A percentile compares a stretch with the other conserved stretches of the same genome.
phyloP scores from a whole-genome alignment of 2,888 invertebrate genomes.

The Drosophila vallismaia region DNA sequence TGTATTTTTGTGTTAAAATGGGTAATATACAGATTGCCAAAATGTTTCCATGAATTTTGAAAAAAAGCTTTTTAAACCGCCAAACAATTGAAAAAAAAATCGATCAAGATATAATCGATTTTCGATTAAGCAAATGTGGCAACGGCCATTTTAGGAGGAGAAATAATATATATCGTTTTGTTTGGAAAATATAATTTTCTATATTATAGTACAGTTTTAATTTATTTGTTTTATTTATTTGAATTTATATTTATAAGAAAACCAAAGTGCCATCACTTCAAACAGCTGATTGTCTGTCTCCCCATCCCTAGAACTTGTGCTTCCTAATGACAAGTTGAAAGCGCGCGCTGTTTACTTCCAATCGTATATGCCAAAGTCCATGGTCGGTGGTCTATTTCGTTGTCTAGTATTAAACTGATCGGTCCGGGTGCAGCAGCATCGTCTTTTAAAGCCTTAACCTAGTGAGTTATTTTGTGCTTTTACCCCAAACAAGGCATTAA shows the following conservation, averaged over 20 bases:
- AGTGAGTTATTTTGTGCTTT: neutral
- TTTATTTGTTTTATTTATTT: no score
- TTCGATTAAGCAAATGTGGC: no score
- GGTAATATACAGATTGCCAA: neutral
- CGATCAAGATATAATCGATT: no score
- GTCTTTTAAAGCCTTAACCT: neutral
- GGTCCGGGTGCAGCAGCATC: neutral
- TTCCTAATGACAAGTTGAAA: conserved; percentile 15
- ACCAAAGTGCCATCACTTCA: neutral
- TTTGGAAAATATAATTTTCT: no score
- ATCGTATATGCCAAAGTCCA: conserved; percentile 25
- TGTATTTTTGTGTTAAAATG: neutral
- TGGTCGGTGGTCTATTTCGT: neutral
- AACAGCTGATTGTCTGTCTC: conserved; percentile 12
- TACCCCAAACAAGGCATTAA: neutral
- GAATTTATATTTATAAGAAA: neutral
- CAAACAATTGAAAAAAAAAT: no score
- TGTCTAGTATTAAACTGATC: neutral
- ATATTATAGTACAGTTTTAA: no score
- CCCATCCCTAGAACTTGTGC: conserved; percentile 22
- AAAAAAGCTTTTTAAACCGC: no score
- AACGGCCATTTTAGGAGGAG: no score
- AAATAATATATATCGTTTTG: no score
- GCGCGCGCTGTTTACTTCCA: conserved; percentile 23
- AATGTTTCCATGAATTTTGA: neutral